A percentile compares a stretch with the other conserved stretches of the same genome.
Conservation (phyloP, 2,113 vertebrate genomes). For the Paedocypris sp. region DNA sequence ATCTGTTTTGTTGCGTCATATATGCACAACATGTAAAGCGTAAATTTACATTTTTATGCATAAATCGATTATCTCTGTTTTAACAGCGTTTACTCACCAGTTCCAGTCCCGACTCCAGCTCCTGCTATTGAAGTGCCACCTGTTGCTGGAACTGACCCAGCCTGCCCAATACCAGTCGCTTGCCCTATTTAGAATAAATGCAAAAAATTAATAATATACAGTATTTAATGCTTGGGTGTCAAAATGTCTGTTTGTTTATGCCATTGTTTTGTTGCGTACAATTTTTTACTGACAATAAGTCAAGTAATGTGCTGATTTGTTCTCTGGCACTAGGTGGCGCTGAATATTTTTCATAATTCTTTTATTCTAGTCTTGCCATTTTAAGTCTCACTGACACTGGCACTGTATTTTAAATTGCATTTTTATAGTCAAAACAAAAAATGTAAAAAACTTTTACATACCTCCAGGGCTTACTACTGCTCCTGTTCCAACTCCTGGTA, state of each 20-base stretch:
- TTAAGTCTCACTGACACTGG: too few species aligned
- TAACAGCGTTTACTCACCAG: constrained; percentile 23
- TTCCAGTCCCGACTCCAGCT: constrained; percentile 21
- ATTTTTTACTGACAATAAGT: too few species aligned
- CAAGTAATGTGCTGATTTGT: too few species aligned
- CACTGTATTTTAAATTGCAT: too few species aligned
- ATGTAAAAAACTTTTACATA: neutral
- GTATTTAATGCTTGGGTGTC: too few species aligned
- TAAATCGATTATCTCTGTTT: neutral
- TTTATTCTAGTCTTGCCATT: too few species aligned
- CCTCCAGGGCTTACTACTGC: constrained; percentile 35
- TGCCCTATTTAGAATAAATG: neutral
- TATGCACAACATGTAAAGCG: neutral
- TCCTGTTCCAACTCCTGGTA: constrained; percentile 43
- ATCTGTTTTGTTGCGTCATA: too few species aligned
- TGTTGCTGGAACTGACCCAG: constrained; percentile 20
- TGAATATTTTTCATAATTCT: too few species aligned
- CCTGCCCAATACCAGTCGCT: constrained; percentile 18
- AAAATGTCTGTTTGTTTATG: too few species aligned
- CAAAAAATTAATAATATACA: too few species aligned
- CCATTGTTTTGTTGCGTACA: too few species aligned
- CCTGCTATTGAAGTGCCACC: constrained; percentile 20
- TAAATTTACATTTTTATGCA: neutral
- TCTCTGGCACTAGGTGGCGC: too few species aligned
- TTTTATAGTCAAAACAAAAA: neutral